Evolutionary conservation across 2,113 vertebrate genomes (phyloP), one percentile per base, ranked within the genome.

Genomic region (Balaenoptera acutorostrata): DNA sequence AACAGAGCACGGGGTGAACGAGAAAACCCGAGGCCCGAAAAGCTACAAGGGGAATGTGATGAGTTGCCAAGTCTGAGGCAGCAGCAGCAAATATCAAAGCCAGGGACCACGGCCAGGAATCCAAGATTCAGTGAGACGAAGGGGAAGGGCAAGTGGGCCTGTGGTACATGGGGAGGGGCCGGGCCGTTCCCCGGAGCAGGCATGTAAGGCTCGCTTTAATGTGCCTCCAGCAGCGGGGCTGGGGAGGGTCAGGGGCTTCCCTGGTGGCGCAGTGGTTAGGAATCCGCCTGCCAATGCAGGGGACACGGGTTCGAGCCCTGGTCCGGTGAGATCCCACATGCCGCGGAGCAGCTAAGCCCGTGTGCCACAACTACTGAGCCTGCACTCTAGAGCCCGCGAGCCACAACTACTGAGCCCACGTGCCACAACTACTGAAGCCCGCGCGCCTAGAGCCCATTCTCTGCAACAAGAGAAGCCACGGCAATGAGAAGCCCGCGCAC

Each of bases 91-190:
- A 36, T 96, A 96, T 97, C 96, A 97, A 97, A 97, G 98, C 77
- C 93, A 96, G 95, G 97, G 97, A 89, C 82, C 27, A 59, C 21
- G 7, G 98, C 97, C 97, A 97, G 96, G 97, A 97, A 95, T 90
- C 93, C 75, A 18, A 9, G 93, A 71, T 21, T 72, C 84, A n/a
- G 92, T 0, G 87, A 88, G 96, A 92, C 75, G 90, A 95, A 95
- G 97, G n/a, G 89, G 66, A 44, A 10, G 36, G 85, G 88, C 90
- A 90, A 96, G 93, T 75, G 97, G 87, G 84, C 82, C 27, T 63
- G 63, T n/a, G 25, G 23, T 23, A 46, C 10, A 55, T 2, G n/a
- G 78, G 95, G 83, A 83, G 63, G 94, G 74, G 88, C 78, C 0
- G 0, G 33, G 66, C 77, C 88, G 20, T 71, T 55, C 81, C 82